phyloP scores from a whole-genome alignment of 2,797 vertebrate genomes.

The Coranthus polyacanthus region DNA sequence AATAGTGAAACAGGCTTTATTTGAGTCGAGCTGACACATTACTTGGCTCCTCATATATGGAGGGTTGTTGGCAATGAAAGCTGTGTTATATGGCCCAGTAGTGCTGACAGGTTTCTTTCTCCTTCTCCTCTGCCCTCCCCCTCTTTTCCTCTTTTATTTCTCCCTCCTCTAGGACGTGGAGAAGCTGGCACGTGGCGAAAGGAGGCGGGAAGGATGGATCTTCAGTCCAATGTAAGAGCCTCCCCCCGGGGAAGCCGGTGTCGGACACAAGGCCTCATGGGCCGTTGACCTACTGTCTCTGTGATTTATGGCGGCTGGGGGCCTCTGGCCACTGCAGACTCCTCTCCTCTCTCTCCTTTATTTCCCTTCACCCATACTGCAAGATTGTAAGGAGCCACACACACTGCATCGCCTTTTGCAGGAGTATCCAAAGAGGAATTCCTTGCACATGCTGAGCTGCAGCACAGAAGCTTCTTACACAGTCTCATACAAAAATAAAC shows the following conservation, averaged over 20 bases:
- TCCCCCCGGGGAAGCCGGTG: constrained; percentile 78
- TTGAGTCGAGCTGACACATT: constrained; percentile 75
- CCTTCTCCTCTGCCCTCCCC: constrained; percentile 45
- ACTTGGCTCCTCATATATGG: constrained; percentile 74
- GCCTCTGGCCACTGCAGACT: constrained; percentile 78
- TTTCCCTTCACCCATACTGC: constrained; percentile 59
- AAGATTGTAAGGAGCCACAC: constrained; percentile 60
- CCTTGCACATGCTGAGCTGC: constrained; percentile 46
- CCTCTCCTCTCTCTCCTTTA: constrained; percentile 68
- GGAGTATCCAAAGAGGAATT: constrained; percentile 57
- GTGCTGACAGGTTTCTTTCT: constrained; percentile 85
- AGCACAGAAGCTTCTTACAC: constrained; percentile 9
- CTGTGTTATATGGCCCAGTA: constrained; percentile 81
- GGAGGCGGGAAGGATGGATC: constrained; percentile 78
- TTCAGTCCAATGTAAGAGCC: constrained; percentile 77
- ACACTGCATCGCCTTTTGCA: constrained; percentile 53
- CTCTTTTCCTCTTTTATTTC: constrained; percentile 59
- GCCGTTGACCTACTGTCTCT: constrained; percentile 81
- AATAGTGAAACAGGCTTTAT: constrained; percentile 58
- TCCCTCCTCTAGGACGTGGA: constrained; percentile 70
- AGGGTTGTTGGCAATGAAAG: constrained; percentile 74
- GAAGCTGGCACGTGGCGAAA: constrained; percentile 68
- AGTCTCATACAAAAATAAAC: constrained; percentile 51
- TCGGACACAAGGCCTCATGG: constrained; percentile 78
- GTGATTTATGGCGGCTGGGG: constrained; percentile 85